Evolutionary conservation across 1,140 invertebrate genomes (phyloP).

Genomic region (Nebria ingens): DNA sequence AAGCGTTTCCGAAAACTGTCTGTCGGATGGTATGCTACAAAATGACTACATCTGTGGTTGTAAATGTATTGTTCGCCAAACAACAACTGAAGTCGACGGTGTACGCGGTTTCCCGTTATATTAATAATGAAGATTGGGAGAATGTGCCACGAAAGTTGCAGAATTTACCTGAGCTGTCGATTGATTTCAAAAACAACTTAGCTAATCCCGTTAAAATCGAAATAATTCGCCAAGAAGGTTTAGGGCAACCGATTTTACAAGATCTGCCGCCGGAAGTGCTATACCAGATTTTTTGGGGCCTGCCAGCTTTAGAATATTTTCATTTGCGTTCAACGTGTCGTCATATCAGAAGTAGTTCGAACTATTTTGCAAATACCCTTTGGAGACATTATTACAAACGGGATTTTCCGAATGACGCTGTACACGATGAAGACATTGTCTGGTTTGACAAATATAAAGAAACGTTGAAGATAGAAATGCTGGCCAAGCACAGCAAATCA

Average conservation of each 20-base stretch:
- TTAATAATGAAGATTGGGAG: constrained; percentile 18
- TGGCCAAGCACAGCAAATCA: too few relatives aligned
- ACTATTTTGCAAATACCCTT: constrained; percentile 2
- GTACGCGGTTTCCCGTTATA: too few relatives aligned
- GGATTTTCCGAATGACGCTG: background rate
- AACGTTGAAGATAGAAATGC: too few relatives aligned
- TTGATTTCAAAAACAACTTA: constrained; percentile 25
- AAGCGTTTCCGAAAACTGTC: background rate
- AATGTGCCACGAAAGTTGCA: constrained; percentile 19
- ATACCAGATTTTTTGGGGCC: constrained; percentile 17
- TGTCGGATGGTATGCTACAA: background rate
- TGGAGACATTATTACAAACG: constrained; percentile 12
- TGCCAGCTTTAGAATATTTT: constrained; percentile 11
- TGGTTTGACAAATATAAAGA: background rate
- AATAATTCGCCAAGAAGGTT: constrained; percentile 19
- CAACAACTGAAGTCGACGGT: constrained; percentile 18
- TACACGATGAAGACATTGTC: background rate
- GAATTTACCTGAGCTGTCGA: constrained; percentile 24
- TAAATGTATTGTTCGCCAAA: constrained; percentile 10
- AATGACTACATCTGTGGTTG: background rate
- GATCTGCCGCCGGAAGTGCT: constrained; percentile 28
- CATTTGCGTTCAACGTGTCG: constrained; percentile 14
- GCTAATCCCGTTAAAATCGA: constrained; percentile 23
- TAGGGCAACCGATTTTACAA: constrained; percentile 19
- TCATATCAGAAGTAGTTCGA: constrained; percentile 9